phyloP scores from a whole-genome alignment of 2,797 vertebrate species.

The Pseudomugil tenellus region DNA sequence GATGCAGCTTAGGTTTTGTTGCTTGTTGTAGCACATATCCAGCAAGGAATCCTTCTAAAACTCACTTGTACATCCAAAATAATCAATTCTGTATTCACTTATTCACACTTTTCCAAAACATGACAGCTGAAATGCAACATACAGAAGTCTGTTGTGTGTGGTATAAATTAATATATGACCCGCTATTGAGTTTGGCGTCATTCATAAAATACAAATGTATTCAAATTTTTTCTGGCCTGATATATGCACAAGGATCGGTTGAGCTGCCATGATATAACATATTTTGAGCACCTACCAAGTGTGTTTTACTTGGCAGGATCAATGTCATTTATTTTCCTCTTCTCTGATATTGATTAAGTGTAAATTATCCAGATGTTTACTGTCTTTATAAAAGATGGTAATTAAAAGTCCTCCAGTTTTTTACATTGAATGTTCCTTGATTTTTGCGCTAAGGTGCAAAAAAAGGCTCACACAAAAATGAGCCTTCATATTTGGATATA shows the following conservation, averaged over 20 bases:
- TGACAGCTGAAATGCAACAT: not conserved
- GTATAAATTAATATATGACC: not conserved
- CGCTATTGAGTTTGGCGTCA: not conserved
- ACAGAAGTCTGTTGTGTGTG: not conserved
- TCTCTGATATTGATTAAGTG: not conserved
- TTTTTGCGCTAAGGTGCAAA: not conserved
- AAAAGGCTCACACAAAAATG: not conserved
- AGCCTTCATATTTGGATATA: not conserved
- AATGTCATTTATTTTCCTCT: not conserved
- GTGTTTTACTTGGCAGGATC: slow-evolving; percentile 6
- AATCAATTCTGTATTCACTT: slow-evolving; percentile 5
- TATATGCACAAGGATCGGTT: not conserved
- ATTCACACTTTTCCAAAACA: not conserved
- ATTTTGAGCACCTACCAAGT: slow-evolving; percentile 1
- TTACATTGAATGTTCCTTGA: not conserved
- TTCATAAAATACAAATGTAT: not conserved
- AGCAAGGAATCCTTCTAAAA: slow-evolving; percentile 11
- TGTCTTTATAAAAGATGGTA: no score
- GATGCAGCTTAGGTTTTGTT: slow-evolving; percentile 8
- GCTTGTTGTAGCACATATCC: slow-evolving; percentile 1
- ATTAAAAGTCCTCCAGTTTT: no score
- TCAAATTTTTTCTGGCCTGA: not conserved
- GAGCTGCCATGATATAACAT: not conserved
- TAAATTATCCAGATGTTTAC: no score
- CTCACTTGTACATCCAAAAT: slow-evolving; percentile 8